Conservation (phyloP, 2,113 vertebrate species). For the Mus spicilegus region DNA sequence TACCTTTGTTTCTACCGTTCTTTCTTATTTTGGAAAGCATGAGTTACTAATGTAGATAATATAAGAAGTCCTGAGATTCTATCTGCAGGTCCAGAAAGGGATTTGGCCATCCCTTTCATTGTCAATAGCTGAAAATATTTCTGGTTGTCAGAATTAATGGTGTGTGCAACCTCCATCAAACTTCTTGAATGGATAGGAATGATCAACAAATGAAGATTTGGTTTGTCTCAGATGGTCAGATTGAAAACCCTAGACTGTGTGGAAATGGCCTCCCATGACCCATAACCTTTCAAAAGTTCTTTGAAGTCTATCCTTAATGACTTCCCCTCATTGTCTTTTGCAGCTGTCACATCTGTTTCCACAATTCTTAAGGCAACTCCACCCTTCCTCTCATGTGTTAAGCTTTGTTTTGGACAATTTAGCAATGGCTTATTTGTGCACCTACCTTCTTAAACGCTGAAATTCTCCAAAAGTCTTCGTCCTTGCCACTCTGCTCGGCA, state of each 20-base stretch:
- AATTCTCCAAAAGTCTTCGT: conserved; percentile 38
- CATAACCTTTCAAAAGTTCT: background rate
- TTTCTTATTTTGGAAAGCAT: background rate
- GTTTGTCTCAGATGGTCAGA: background rate
- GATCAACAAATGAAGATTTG: background rate
- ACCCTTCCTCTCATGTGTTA: conserved; percentile 38
- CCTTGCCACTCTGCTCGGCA: background rate
- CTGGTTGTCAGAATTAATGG: background rate
- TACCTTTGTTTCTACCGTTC: background rate
- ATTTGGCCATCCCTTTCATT: background rate
- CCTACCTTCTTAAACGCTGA: background rate
- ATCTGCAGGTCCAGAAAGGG: background rate
- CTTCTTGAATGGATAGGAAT: background rate
- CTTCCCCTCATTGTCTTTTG: background rate
- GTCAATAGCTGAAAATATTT: background rate
- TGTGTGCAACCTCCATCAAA: background rate
- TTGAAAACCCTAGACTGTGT: background rate
- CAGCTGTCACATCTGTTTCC: conserved; percentile 47
- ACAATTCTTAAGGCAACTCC: background rate
- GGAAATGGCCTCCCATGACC: background rate
- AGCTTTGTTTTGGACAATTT: conserved; percentile 56
- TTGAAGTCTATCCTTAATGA: background rate
- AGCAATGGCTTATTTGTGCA: background rate
- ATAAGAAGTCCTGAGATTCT: background rate
- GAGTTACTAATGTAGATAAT: background rate